Evolutionary conservation across 2,888 invertebrate species (phyloP).

Genomic region (Emmelina monodactyla): DNA sequence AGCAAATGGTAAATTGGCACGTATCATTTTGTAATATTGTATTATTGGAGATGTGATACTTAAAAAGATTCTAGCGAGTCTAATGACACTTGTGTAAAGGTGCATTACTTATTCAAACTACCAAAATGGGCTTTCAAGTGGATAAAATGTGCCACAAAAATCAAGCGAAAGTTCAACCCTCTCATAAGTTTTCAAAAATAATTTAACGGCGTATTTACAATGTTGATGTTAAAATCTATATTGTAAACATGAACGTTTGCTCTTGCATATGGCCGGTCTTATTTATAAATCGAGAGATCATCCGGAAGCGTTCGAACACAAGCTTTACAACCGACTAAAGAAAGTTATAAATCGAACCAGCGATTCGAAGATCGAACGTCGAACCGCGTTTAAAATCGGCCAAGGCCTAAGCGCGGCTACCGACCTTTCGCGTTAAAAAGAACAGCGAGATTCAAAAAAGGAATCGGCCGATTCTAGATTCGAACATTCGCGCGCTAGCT

Average conservation of each 20-base stretch:
- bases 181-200: neutral
- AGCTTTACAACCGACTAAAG: constrained; percentile 49
- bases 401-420: constrained; percentile 50
- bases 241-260: constrained; percentile 20
- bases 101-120: no score
- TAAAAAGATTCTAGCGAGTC: no score
- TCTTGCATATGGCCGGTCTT: constrained; percentile 42
- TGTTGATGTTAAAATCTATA: neutral
- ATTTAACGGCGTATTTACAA: neutral
- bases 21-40: no score
- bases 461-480: neutral
- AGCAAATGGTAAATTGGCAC: no score
- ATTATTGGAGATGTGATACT: no score
- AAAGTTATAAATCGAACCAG: constrained; percentile 49
- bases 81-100: no score
- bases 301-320: constrained; percentile 44
- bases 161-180: no score
- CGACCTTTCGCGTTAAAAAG: no score
- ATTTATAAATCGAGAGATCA: constrained; percentile 43
- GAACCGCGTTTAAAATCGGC: constrained; percentile 60
- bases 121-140: no score
- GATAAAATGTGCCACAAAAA: no score
- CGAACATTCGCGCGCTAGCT: constrained; percentile 29
- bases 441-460: constrained; percentile 12
- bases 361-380: constrained; percentile 31